Evolutionary conservation across 2,888 invertebrate genomes (phyloP).

Genomic region (Esperia sulphurella): DNA sequence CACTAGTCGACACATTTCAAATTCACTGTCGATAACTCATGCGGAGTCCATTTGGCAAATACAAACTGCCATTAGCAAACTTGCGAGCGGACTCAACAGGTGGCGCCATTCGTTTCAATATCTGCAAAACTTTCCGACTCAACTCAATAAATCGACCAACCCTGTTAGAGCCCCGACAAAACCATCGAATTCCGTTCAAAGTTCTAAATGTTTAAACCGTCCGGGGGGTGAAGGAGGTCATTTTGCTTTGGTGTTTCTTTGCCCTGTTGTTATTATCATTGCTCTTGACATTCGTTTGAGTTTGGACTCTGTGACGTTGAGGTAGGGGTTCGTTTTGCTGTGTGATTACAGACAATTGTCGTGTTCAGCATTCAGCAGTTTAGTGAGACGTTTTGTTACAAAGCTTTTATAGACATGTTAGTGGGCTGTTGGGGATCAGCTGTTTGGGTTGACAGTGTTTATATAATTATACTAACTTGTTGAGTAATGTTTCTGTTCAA

Average conservation of each 20-base stretch:
- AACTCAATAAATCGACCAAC: conserved; percentile 69
- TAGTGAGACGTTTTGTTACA: conserved; percentile 60
- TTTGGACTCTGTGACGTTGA: conserved; percentile 43
- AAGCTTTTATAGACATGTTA: conserved; percentile 58
- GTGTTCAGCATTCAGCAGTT: conserved; percentile 46
- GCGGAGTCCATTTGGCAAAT: conserved; percentile 13
- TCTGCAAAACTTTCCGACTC: conserved; percentile 73
- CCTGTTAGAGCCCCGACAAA: conserved; percentile 30
- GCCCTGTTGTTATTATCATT: conserved; percentile 69
- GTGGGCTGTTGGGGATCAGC: conserved; percentile 39
- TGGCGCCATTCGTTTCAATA: conserved; percentile 76
- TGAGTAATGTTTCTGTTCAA: too few species aligned
- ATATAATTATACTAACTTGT: neutral
- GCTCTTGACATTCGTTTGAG: conserved; percentile 43
- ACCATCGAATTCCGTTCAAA: conserved; percentile 17
- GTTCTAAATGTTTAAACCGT: conserved; percentile 19
- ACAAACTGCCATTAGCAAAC: conserved; percentile 62
- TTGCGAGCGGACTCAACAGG: conserved; percentile 69
- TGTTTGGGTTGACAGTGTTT: conserved; percentile 24
- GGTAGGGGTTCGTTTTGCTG: conserved; percentile 34
- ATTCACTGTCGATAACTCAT: conserved; percentile 13
- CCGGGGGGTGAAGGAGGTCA: conserved; percentile 33
- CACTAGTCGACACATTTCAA: conserved; percentile 8
- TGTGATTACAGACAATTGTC: conserved; percentile 26
- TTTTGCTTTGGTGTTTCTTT: conserved; percentile 52